Evolutionary conservation across 2,113 vertebrate genomes (phyloP), one percentile per base, ranked within the genome.

Genomic region (Xenopus borealis): DNA sequence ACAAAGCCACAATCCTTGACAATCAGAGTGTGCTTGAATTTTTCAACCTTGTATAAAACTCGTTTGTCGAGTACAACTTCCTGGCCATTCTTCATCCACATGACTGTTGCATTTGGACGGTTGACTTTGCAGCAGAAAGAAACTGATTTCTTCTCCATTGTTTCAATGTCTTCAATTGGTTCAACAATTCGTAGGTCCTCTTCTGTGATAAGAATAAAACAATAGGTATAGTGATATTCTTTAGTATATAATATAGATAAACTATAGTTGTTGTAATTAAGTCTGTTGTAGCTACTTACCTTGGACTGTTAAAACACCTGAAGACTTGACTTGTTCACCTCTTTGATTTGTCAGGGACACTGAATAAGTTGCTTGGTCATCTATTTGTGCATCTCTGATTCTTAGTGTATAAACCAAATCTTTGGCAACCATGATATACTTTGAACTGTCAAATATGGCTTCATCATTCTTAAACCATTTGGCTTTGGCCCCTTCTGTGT

Each of bases 121-220:
- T 97, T 99, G 71, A 99, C 97, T 85, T 98, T 98, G 80, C 97
- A 99, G 75, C 87, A 88, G 79, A 99, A 99, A 59, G 89, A 91
- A 78, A 96, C 91, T 2, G 93, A 93, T 84, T 96, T 97, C 90
- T 96, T 98, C 85, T 99, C 97, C 89, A 96, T 96, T 47, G 97
- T 98, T 83, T 99, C 97, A 23, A 94, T 85, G 77, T 98, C 96
- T 87, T 97, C 92, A 52, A 98, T 93, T 69, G 95, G 93, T 12
- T 94, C 93, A 82, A 94, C 72, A 83, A 99, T 96, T 85, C 82
- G 93, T 57, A 98, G 89, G 47, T 93, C 94, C 84, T 99, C 97
- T 89, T 95, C 97, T 99, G 91, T 7, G 57, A 71, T 81, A 66
- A 78, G 23, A 72, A 78, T 44, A 9, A 18, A 71, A 71, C 23